Percentiles rank a stretch among this genome's conserved stretches.
phyloP scores from a whole-genome alignment of 1,140 invertebrate species.

The Procambarus clarkii region DNA sequence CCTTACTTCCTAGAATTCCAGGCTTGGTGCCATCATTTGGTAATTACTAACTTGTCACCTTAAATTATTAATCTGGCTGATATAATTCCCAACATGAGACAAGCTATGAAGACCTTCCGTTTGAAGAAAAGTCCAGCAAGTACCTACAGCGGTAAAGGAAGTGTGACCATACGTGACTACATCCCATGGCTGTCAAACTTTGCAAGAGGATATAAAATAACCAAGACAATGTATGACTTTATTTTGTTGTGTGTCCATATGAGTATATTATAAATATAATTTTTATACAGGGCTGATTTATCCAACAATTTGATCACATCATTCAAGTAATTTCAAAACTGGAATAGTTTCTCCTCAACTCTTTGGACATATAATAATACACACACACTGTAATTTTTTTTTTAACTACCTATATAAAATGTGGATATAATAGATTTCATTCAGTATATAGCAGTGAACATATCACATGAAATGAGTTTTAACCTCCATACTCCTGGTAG shows the following conservation, averaged over 20 bases:
- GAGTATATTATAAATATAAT: neutral
- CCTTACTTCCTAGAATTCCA: too few relatives aligned
- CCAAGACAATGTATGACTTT: conserved; percentile 20
- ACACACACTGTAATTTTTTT: neutral
- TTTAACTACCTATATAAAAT: conserved; percentile 25
- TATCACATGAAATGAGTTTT: neutral
- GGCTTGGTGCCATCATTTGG: too few relatives aligned
- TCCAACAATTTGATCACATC: neutral
- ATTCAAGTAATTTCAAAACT: neutral
- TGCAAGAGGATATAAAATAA: neutral
- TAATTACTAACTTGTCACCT: too few relatives aligned
- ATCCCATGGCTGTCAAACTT: too few relatives aligned
- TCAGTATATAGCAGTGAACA: conserved; percentile 8
- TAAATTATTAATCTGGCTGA: too few relatives aligned
- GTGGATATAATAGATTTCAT: conserved; percentile 21
- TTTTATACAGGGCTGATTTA: neutral
- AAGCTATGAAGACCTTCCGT: too few relatives aligned
- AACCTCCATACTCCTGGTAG: neutral
- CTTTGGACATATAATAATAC: conserved; percentile 13
- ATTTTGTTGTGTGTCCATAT: conserved; percentile 3
- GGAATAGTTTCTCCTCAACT: neutral
- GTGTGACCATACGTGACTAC: too few relatives aligned
- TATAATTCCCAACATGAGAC: too few relatives aligned
- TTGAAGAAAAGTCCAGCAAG: too few relatives aligned
- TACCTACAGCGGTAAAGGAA: too few relatives aligned